phyloP scores from a whole-genome alignment of 1,140 invertebrate genomes.

The Conopomorpha cramerella region DNA sequence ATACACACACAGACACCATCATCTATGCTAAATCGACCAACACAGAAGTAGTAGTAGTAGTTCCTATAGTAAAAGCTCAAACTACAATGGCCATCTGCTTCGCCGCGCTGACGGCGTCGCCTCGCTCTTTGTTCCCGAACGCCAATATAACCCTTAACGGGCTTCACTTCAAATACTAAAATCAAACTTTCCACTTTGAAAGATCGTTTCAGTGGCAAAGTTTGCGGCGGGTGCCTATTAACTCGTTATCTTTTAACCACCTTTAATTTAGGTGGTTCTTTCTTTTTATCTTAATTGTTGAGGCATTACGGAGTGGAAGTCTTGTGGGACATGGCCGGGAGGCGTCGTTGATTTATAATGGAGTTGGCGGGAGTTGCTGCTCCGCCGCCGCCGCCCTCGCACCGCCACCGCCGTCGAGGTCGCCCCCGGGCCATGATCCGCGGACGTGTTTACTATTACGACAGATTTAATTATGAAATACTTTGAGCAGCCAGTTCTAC shows the following conservation, averaged over 20 bases:
- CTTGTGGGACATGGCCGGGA: slow-evolving; percentile 52
- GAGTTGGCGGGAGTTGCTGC: slow-evolving; percentile 56
- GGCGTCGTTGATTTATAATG: slow-evolving; percentile 61
- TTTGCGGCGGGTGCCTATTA: slow-evolving; percentile 34
- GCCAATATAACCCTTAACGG: no score
- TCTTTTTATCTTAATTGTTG: slow-evolving; percentile 61
- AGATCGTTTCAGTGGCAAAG: slow-evolving; percentile 21
- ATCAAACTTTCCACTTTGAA: background rate
- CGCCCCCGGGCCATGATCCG: slow-evolving; percentile 54
- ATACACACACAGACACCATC: background rate
- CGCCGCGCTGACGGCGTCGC: no score
- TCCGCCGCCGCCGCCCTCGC: no score
- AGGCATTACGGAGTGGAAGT: slow-evolving; percentile 51
- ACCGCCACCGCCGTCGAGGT: no score
- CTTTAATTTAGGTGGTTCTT: slow-evolving; percentile 53
- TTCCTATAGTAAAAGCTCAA: no score
- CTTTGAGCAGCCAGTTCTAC: no score
- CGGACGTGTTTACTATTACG: slow-evolving; percentile 59
- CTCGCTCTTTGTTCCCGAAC: no score
- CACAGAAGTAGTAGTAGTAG: no score
- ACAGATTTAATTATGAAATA: slow-evolving; percentile 59
- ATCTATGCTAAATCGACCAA: no score
- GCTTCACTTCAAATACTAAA: no score
- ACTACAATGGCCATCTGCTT: no score
- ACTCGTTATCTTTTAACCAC: slow-evolving; percentile 55